Conservation (phyloP, 2,888 invertebrate species). For the Taphrorychus bicolor region DNA sequence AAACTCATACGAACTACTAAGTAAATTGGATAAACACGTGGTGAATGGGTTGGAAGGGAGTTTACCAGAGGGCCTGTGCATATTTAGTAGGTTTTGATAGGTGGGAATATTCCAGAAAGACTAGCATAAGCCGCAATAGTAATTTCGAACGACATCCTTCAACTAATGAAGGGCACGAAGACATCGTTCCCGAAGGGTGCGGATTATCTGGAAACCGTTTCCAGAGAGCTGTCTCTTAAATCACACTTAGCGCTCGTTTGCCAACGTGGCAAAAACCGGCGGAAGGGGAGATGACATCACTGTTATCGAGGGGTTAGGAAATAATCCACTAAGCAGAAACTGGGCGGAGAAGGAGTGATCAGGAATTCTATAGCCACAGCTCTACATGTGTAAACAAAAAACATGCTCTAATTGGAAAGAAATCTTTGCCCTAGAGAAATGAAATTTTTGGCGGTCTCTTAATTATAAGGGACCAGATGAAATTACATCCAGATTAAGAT, state of each 20-base stretch:
- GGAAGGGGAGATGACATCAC: slow-evolving; percentile 21
- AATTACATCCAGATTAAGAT: slow-evolving; percentile 34
- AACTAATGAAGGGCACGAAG: slow-evolving; percentile 21
- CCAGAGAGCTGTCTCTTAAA: slow-evolving; percentile 31
- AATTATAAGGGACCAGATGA: slow-evolving; percentile 10
- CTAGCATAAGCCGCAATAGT: slow-evolving; percentile 2
- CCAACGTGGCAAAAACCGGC: slow-evolving; percentile 16
- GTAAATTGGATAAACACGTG: slow-evolving; percentile 17
- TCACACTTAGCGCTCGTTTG: slow-evolving; percentile 32
- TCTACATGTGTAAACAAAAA: background rate
- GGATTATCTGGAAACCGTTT: slow-evolving; percentile 29
- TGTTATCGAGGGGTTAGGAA: slow-evolving; percentile 22
- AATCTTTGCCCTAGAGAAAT: background rate
- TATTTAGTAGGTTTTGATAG: background rate
- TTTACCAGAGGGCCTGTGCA: background rate
- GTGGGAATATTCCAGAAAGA: background rate
- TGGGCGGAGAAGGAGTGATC: slow-evolving; percentile 8
- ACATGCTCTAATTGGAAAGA: too few relatives aligned
- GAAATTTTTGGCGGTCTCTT: slow-evolving; percentile 2
- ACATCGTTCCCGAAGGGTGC: slow-evolving; percentile 18
- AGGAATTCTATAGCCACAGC: background rate
- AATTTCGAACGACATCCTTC: slow-evolving; percentile 3
- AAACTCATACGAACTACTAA: slow-evolving; percentile 3
- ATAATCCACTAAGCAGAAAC: slow-evolving; percentile 18
- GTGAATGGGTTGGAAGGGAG: background rate